Base-by-base conservation (phyloP, 2,113 vertebrate genomes). In the Scomber colias region DNA sequence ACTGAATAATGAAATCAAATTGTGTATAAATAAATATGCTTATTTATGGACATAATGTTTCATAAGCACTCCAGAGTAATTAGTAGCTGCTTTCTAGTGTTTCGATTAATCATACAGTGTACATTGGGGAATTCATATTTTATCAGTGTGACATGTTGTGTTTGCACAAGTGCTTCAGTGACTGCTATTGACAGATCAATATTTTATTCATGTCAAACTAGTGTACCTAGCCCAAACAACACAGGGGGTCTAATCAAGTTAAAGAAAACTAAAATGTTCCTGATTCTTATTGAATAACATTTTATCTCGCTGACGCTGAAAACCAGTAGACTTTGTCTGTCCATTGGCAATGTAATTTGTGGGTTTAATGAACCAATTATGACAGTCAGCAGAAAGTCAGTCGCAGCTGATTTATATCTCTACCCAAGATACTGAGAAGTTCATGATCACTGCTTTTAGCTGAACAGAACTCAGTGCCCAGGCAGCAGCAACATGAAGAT, bases 11-110 rank as follows among this genome's bases (percentile, higher is more conserved):
- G 69, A 87, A 90, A 87, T 83, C 45, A 79, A 89, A 86, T 69
- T 70, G 75, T 51, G 82, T 76, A 81, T 71, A 77, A 92, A 92
- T 90, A 85, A 82, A 87, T 81, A 86, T 90, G 89, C 56, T 83
- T 91, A 94, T 90, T 90, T 86, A 89, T 86, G 82, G 72, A 81
- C 54, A 66, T 66, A 78, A 69, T 80, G 79, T 91, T 89, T 89
- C 84, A 85, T 24, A 84, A 82, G 71, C 84, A 84, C 81, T 92
- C 83, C 51, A 65, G 79, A 84, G 83, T 92, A 90, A 93, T 93
- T 89, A 92, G 82, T 66, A 55, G 83, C 67, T 57, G 87, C 86
- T 87, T 87, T 89, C 63, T 19, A 74, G 79, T 64, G 64, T 85
- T 85, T 84, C 30, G 68, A 87, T 90, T 86, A 82, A 87, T 90